Evolutionary conservation across 2,888 invertebrate species (phyloP), one percentile per base, ranked within the genome.

Genomic region (Bruchidius siliquastri): DNA sequence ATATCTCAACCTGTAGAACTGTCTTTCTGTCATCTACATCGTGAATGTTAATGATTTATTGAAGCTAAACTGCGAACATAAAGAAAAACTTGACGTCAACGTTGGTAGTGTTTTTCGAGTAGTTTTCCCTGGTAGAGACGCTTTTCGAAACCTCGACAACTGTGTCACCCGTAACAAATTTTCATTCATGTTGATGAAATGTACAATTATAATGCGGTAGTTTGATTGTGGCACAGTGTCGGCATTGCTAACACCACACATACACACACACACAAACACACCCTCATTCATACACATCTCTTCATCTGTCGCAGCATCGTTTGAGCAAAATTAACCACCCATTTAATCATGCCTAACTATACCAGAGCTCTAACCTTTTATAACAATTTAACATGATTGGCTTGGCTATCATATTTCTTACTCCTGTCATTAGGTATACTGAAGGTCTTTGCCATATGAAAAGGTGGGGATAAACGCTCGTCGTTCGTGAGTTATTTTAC

Each of bases 141-240:
- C 49, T 49, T 49, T 49, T 49, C 49, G 10, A 49, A 49, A 49
- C 49, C 49, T 49, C 49, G 49, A 49, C 49, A 49, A 49, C 49
- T 49, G 49, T 49, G 49, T 49, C 49, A 49, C 26, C 26, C 26
- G 26, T 26, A 26, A 26, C 26, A 13, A 49, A 49, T 49, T 49
- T 26, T 26, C 26, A 26, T 26, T 2, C 8, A 26, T 26, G 26
- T 26, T 26, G 26, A 26, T 26, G 8, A 26, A 1, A 8, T 49
- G 49, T 49, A 49, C 49, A 49, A 49, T n/a, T 49, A 8, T 13
- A 75, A 76, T 78, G 79, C 79, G 79, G 78, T 79, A 78, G 77
- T 80, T 78, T 79, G 79, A 79, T 79, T 79, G 79, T 79, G 79
- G 79, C 76, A 79, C 74, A 79, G 79, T 79, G 79, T 77, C 78